Conservation (phyloP, 2,797 vertebrate genomes). For the Diglossa cyanea region DNA sequence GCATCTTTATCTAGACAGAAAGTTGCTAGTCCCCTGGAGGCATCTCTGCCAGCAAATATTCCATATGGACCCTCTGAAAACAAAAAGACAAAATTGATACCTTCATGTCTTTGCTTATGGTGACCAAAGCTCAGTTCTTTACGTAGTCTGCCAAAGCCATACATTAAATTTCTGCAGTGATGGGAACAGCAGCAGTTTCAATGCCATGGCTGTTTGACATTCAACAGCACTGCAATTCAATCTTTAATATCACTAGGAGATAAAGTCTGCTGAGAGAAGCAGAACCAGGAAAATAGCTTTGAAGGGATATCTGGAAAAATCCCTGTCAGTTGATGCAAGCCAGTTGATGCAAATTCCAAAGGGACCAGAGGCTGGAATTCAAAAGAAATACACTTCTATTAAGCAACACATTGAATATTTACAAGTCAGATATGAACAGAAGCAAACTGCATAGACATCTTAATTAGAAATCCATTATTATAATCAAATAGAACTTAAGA, state of each 20-base stretch:
- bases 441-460: not conserved
- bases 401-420: not conserved
- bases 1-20: constrained; percentile 97
- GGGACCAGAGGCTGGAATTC: constrained; percentile 31
- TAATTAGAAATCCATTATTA: not conserved
- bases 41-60: constrained; percentile 96
- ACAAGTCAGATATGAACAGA: not conserved
- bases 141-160: not conserved
- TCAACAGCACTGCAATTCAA: not conserved
- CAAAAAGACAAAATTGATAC: constrained; percentile 52
- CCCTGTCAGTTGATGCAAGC: constrained; percentile 9
- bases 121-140: not conserved
- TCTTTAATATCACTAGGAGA: not conserved
- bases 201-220: not conserved
- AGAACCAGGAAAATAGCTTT: not conserved
- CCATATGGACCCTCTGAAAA: constrained; percentile 93
- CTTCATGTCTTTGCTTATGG: constrained; percentile 3
- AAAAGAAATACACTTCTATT: constrained; percentile 11
- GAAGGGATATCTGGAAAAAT: not conserved
- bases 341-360: constrained; percentile 28
- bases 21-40: constrained; percentile 94
- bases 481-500: not conserved
- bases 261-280: constrained; percentile 15
- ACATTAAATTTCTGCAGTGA: not conserved
- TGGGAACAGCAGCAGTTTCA: not conserved